phyloP scores from a whole-genome alignment of 2,797 vertebrate species.

The Tapirus indicus region DNA sequence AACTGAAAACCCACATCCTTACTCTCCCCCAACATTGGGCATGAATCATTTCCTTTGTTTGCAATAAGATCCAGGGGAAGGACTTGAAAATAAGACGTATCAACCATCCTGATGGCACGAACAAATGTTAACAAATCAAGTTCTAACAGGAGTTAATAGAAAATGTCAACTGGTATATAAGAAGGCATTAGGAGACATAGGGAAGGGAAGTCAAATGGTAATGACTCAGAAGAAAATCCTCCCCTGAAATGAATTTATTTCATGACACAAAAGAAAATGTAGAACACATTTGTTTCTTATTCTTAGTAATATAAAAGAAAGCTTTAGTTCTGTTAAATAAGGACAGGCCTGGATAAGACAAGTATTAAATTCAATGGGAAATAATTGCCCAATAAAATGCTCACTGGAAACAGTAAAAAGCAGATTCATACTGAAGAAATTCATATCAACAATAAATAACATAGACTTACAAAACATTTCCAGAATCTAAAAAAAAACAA shows the following conservation, averaged over 20 bases:
- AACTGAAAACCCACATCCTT: not conserved
- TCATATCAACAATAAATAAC: not conserved
- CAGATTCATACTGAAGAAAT: not conserved
- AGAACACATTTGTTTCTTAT: conserved; percentile 45
- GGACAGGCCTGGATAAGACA: not conserved
- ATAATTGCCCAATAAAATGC: not conserved
- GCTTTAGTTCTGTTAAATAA: not conserved
- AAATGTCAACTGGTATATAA: not conserved
- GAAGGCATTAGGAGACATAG: not conserved
- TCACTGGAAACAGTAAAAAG: not conserved
- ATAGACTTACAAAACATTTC: not conserved
- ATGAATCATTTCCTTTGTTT: not conserved
- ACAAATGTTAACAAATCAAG: not conserved
- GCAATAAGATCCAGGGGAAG: not conserved
- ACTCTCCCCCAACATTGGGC: too few species aligned
- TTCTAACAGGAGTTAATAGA: not conserved
- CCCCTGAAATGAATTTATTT: not conserved
- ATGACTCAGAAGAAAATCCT: not conserved
- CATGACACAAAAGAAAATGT: conserved; percentile 21
- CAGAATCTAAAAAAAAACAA: not conserved
- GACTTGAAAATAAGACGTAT: not conserved
- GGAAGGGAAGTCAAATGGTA: not conserved
- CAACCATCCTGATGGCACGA: not conserved
- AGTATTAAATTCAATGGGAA: not conserved
- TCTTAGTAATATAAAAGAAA: not conserved